Evolutionary conservation across 2,888 invertebrate genomes (phyloP), one percentile per base, ranked within the genome.

Genomic region (Drosophila hawaiiensis): DNA sequence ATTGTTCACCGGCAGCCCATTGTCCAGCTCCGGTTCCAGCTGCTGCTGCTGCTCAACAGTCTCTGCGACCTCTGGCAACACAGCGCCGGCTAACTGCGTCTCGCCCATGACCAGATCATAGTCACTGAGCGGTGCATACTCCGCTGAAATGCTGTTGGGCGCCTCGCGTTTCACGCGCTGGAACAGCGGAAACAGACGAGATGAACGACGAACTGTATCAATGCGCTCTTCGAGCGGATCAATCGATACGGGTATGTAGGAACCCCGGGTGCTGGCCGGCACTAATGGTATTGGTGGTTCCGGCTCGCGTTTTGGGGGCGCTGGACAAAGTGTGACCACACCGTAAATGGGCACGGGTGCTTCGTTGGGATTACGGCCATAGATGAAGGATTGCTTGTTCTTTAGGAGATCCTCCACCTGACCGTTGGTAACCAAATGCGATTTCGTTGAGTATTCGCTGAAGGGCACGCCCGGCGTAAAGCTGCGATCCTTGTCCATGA

Each of bases 341-440:
- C 95, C 95, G 83, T 96, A 96, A 64, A 95, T 94, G 28, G 95
- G 95, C 49, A 95, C 95, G 16, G 93, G 91, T 41, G 93, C 92
- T 53, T 92, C 91, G 61, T 92, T 94, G 28, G 95, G 95, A 92
- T 95, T 94, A 64, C 94, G 94, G 1, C 95, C 96, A 85, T 95
- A 94, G 22, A 96, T 87, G 86, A 95, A 95, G 6, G 95, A 95
- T 25, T 94, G 93, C 66, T 91, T 86, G 72, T 93, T 91, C 52
- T 92, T 78, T 19, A 93, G 73, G 25, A 93, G 75, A 67, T 93
- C 91, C 63, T 93, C 92, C 67, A 95, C 86, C 71, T 94, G 92
- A 29, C 91, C 83, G 76, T 94, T 94, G 7, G 95, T 94, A 37
- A 94, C 94, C 73, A 95, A 92, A 87, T 93, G 94, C 49, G 94